phyloP scores from a whole-genome alignment of 2,888 invertebrate species.

The Boloria selene region DNA sequence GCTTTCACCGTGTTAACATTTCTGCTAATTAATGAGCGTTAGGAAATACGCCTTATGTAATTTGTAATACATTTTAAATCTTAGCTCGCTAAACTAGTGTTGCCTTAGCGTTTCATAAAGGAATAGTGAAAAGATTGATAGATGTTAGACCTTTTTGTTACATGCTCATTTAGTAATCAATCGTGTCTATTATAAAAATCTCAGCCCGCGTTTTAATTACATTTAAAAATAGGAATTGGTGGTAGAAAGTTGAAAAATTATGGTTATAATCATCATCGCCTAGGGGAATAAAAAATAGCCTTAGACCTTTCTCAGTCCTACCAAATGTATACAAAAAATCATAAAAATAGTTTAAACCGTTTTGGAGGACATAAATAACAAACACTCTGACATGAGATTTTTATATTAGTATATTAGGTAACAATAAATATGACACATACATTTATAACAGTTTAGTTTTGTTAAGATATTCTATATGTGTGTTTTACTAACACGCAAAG shows the following conservation, averaged over 20 bases:
- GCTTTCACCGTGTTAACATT: conserved; percentile 68
- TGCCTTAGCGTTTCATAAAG: conserved; percentile 10
- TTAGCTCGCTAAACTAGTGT: conserved; percentile 11
- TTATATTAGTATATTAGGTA: no score
- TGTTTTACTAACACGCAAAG: conserved; percentile 9
- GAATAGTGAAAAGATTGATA: conserved; percentile 5
- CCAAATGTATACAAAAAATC: no score
- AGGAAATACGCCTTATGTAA: conserved; percentile 32
- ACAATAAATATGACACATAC: conserved; percentile 1
- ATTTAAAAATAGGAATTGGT: no score
- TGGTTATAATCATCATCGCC: no score
- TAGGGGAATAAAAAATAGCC: no score
- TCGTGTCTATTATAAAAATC: conserved; percentile 5
- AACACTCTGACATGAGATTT: no score
- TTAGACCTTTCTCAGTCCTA: no score
- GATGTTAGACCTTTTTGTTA: background rate
- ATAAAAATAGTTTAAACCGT: no score
- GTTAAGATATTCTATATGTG: conserved; percentile 5
- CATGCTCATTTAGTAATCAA: conserved; percentile 4
- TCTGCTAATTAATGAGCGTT: conserved; percentile 65
- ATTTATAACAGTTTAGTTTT: conserved; percentile 6
- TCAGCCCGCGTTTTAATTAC: no score
- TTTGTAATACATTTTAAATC: conserved; percentile 24
- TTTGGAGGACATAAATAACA: no score
- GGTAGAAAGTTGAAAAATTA: no score